Evolutionary conservation across 2,113 vertebrate genomes (phyloP), one percentile per base, ranked within the genome.

Genomic region (Phyllopteryx taeniolatus): DNA sequence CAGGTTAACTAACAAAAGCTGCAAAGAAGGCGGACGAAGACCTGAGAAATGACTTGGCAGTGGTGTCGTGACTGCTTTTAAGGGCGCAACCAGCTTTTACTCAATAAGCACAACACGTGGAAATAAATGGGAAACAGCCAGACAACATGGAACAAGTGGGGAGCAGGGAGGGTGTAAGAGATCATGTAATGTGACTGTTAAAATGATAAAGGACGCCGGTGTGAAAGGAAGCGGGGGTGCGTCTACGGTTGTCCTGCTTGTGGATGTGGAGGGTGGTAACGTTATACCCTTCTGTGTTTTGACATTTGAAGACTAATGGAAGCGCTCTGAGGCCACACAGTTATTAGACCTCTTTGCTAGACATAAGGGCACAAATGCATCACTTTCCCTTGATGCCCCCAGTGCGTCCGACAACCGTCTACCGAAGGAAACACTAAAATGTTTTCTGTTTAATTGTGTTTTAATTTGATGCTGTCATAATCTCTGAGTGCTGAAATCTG

Each of bases 271-370:
- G 81, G 83, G 79, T 1, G 67, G 88, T 89, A 88, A 89, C 72
- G 59, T 69, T 85, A 90, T 82, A 82, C 84, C 78, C 74, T 72
- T 73, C 78, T 85, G 77, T 90, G 89, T 90, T 90, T 89, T 89
- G 87, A 89, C 85, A 87, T 82, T 72, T 73, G 71, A 81, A 83
- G 87, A 87, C 78, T 77, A 84, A 83, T 86, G 85, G 77, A 88
- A 88, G 5, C 67, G 76, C 70, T 84, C 86, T 68, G 78, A 72
- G 76, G 53, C 71, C 80, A 83, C 80, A 68, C 60, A 43, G 74
- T 80, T 76, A 84, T 82, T 49, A 83, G 68, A 33, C 31, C 62
- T 82, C 72, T 74, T 51, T 64, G 71, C 42, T 43, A 83, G 79
- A 80, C 56, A 2, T 84, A 86, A 72, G 59, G 56, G 12, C 3